These are phyloP conservation scores for Cydia fagiglandana DNA, from an alignment of 1,140 invertebrate species.

Conservation along the genomic window DNA sequence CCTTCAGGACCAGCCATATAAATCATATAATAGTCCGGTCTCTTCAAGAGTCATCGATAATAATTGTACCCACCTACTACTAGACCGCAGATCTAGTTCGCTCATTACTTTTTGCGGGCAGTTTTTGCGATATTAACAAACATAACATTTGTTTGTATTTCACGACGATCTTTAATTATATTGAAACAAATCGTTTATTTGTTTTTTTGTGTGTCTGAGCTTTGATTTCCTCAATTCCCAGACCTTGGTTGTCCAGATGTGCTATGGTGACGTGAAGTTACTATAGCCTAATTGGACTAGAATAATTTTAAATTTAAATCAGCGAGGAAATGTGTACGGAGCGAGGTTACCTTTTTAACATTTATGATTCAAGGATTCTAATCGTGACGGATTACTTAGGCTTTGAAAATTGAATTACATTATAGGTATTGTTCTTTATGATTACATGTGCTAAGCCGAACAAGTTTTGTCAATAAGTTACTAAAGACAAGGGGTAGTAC, in stretches of 20 bases:
- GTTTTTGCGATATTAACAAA: conserved; percentile 44
- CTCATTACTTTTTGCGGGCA: conserved; percentile 51
- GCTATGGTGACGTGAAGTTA: conserved; percentile 41
- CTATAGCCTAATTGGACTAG: conserved; percentile 38
- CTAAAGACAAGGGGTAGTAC: conserved; percentile 10
- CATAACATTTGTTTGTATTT: conserved; percentile 30
- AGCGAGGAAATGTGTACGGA: conserved; percentile 38
- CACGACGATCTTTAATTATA: conserved; percentile 63
- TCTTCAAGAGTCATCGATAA: not conserved
- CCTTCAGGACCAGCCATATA: not conserved
- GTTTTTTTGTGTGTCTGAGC: conserved; percentile 53
- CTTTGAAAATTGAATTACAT: conserved; percentile 16
- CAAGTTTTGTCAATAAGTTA: not conserved
- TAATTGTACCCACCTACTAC: not conserved
- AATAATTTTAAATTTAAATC: conserved; percentile 44
- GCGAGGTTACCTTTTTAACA: conserved; percentile 29
- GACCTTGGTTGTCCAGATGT: conserved; percentile 67
- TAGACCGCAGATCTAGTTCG: conserved; percentile 59
- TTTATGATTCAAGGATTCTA: conserved; percentile 31
- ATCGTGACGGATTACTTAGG: conserved; percentile 32
- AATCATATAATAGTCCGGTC: not conserved
- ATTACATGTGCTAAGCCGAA: conserved; percentile 1
- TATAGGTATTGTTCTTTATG: not conserved
- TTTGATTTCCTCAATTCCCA: conserved; percentile 64
- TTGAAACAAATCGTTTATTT: conserved; percentile 57